phyloP scores from a whole-genome alignment of 2,797 vertebrate species.

The Lindbergichthys nudifrons region DNA sequence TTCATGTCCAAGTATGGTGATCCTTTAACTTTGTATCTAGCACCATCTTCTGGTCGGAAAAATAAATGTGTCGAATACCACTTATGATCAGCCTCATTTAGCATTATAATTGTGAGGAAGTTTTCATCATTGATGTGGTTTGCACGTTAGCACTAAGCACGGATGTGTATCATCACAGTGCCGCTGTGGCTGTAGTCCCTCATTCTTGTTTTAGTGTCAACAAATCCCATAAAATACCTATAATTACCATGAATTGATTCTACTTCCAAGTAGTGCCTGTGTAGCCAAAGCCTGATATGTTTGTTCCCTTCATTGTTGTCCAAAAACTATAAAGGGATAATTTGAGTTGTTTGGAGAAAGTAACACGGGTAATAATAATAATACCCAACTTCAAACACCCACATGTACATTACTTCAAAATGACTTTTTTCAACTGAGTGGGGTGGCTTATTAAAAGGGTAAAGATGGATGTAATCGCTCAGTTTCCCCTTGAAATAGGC shows the following conservation, averaged over 20 bases:
- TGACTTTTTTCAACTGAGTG: too few relatives aligned
- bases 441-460: too few relatives aligned
- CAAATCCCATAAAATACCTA: background rate
- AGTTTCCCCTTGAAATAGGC: too few relatives aligned
- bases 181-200: background rate
- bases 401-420: too few relatives aligned
- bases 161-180: background rate
- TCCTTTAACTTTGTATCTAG: background rate
- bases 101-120: background rate
- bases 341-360: too few relatives aligned
- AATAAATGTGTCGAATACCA: background rate
- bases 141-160: background rate
- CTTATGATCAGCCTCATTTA: background rate
- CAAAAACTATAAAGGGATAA: background rate
- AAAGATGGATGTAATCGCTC: too few relatives aligned
- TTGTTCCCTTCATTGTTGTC: background rate
- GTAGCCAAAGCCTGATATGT: background rate
- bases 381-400: too few relatives aligned
- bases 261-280: background rate
- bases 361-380: too few relatives aligned
- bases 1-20: background rate
- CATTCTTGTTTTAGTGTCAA: background rate
- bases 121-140: background rate
- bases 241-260: background rate
- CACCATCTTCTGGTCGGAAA: conserved; percentile 3